Base-by-base conservation (phyloP, 2,113 vertebrate genomes). In the Arvicanthis niloticus region DNA sequence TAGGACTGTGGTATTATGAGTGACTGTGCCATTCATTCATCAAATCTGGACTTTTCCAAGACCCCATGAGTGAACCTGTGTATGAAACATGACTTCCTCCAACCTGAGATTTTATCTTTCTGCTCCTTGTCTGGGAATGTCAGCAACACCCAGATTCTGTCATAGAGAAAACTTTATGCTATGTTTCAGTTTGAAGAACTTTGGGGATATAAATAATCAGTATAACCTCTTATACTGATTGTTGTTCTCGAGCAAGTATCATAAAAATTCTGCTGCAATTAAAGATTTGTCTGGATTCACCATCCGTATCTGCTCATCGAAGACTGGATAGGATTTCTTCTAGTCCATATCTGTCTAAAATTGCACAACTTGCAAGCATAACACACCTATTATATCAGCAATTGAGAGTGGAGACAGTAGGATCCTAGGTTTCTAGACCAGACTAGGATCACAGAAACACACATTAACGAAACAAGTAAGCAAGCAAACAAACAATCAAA, bases 291-390 rank as follows among this genome's bases (percentile, higher is more conserved):
- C 68, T 22, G 77, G 45, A 88, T 62, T 86, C 62, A 78, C 48
- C 10, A 24, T 84, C 34, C 6, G 29, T 91, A n/a, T 77, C 45
- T 58, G 51, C 26, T 88, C 48, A 87, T 24, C 89, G 60, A 89
- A 82, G 60, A 34, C 29, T 77, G 42, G 58, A 68, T 2, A 40
- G 90, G 78, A 89, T 13, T 65, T n/a, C 80, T 85, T 51, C 91
- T 76, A 91, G n/a, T 22, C 37, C 72, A 88, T 21, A 26, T 82
- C 48, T 70, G 24, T 67, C 34, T 86, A 96, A 92, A 94, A 86
- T 56, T 34, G 24, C 2, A 42, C 51, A 62, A 88, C 45, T 84
- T 85, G 10, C 19, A 51, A 19, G 45, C 85, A 88, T 21, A 48
- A 11, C 42, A n/a, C 19, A 58, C 7, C 24, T 65, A 11, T 48